Percentiles rank a stretch among this genome's conserved stretches.
Conservation (phyloP, 2,797 vertebrate genomes). For the Cryptoprocta ferox region DNA sequence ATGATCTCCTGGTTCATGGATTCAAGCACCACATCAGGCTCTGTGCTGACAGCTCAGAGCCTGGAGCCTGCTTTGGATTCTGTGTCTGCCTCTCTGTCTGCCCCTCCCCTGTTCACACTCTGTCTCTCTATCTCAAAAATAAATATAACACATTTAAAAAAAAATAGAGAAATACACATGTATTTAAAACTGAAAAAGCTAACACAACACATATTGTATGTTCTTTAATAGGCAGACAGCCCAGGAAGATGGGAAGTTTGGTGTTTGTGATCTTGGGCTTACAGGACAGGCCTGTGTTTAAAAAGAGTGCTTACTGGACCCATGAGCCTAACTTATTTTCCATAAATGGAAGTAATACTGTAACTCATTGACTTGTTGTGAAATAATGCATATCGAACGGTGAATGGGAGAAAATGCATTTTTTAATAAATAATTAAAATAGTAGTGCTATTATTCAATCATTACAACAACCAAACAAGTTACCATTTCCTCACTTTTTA, state of each 20-base stretch:
- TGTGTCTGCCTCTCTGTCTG: too few relatives aligned
- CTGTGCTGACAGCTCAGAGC: too few relatives aligned
- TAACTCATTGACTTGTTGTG: background rate
- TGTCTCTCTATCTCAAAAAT: too few relatives aligned
- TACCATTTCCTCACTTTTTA: background rate
- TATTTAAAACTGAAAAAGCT: background rate
- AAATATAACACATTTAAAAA: too few relatives aligned
- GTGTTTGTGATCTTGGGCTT: background rate
- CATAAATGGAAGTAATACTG: background rate
- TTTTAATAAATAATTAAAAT: conserved; percentile 30
- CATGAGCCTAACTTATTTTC: background rate
- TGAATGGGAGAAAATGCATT: background rate
- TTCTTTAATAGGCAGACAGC: background rate
- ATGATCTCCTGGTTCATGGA: too few relatives aligned
- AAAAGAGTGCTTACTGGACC: background rate
- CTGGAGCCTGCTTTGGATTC: too few relatives aligned
- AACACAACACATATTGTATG: background rate
- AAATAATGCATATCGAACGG: background rate
- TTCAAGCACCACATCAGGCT: too few relatives aligned
- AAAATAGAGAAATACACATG: background rate
- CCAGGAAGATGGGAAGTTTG: background rate
- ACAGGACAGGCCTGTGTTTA: background rate
- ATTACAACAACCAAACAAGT: background rate
- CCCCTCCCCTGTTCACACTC: too few relatives aligned
- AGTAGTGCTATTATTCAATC: background rate